phyloP scores from a whole-genome alignment of 1,140 invertebrate genomes.

The Dendrolimus punctatus region DNA sequence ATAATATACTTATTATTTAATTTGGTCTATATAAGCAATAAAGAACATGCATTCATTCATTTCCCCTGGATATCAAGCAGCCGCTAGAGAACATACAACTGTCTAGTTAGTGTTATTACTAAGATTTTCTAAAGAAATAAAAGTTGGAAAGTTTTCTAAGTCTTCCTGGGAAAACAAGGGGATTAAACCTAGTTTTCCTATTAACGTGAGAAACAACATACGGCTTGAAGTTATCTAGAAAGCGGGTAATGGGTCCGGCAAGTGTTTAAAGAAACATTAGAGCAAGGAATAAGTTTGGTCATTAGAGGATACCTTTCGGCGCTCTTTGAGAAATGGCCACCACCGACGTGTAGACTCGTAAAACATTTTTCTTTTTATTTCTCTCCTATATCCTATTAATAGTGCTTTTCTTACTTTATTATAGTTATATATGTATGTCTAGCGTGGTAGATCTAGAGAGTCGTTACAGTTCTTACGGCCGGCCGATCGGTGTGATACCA shows the following conservation, averaged over 20 bases:
- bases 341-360: too few species aligned
- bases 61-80: background rate
- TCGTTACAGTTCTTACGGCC: too few species aligned
- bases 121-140: conserved; percentile 6
- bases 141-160: background rate
- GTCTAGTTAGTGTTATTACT: background rate
- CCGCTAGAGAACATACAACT: background rate
- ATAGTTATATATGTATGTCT: too few species aligned
- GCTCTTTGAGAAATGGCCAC: background rate
- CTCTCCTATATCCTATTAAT: too few species aligned
- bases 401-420: too few species aligned
- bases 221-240: conserved; percentile 5
- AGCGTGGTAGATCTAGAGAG: too few species aligned
- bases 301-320: conserved; percentile 20
- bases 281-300: conserved; percentile 23
- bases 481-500: too few species aligned
- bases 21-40: too few species aligned
- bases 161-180: background rate
- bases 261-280: conserved; percentile 38
- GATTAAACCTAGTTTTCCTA: conserved; percentile 44
- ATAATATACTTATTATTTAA: too few species aligned
- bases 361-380: too few species aligned
- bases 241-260: conserved; percentile 15
- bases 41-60: too few species aligned
- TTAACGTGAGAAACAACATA: conserved; percentile 35